These are phyloP conservation scores for Umimayanthus kanabou DNA, from an alignment of 92 coral and sea anemone species.

Conservation along the genomic window DNA sequence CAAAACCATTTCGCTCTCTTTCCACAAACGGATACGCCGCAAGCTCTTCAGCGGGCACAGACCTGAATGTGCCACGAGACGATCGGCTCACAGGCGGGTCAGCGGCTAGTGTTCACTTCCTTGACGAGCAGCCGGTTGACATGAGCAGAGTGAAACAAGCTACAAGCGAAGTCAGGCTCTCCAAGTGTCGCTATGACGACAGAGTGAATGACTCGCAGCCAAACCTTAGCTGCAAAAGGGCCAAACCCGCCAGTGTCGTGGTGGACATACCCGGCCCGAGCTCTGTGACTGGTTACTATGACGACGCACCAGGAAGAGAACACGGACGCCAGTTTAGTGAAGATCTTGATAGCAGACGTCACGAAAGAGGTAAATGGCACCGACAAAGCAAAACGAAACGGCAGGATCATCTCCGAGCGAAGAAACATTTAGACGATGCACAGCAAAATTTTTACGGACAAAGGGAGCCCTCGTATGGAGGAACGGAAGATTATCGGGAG, in stretches of 20 bases:
- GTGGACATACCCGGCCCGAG: conserved; percentile 23
- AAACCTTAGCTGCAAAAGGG: conserved; percentile 4
- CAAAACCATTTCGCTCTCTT: not conserved
- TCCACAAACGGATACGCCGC: not conserved
- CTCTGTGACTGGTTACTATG: not conserved
- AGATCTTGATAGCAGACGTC: not conserved
- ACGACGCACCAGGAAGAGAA: not conserved
- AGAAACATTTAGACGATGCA: not conserved
- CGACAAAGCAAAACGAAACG: conserved; percentile 1
- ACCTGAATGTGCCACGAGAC: not conserved
- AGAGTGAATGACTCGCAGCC: conserved; percentile 23
- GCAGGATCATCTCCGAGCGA: not conserved
- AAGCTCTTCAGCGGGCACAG: conserved; percentile 25
- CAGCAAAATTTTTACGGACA: not conserved
- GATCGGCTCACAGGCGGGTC: conserved; percentile 24
- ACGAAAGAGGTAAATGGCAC: not conserved
- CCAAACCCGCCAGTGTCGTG: conserved; percentile 1
- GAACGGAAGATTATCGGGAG: not conserved
- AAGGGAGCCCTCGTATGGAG: not conserved
- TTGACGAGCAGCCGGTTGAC: conserved; percentile 50
- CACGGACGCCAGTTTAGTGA: not conserved
- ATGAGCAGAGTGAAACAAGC: conserved; percentile 3
- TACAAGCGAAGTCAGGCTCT: conserved; percentile 3
- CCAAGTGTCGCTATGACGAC: conserved; percentile 17
- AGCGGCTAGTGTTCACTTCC: conserved; percentile 55